Evolutionary conservation across 2,113 vertebrate species (phyloP).

Genomic region (Nansenia antarctica): DNA sequence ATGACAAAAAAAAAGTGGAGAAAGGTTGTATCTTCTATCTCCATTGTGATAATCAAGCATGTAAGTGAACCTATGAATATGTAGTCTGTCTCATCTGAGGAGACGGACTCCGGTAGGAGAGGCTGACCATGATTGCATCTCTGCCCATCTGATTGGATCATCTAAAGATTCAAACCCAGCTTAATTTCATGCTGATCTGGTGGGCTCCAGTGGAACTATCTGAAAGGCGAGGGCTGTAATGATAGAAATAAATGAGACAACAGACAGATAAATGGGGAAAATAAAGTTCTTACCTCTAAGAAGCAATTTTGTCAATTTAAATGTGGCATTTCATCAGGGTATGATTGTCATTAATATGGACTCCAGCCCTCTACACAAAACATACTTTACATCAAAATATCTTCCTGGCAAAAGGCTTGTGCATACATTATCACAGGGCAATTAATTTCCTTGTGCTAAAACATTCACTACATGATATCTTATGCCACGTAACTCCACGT

Average conservation of each 20-base stretch:
- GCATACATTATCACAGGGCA: not conserved
- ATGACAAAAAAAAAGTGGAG: slow-evolving; percentile 51
- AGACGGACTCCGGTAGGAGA: slow-evolving; percentile 61
- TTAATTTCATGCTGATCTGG: slow-evolving; percentile 76
- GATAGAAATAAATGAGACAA: slow-evolving; percentile 64
- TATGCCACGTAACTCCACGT: not conserved
- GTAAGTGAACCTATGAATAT: slow-evolving; percentile 74
- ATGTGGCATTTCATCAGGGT: slow-evolving; percentile 66
- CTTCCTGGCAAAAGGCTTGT: no score
- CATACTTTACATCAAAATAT: no score
- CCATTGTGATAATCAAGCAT: slow-evolving; percentile 68
- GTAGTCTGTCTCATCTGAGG: slow-evolving; percentile 71
- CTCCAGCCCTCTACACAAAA: no score
- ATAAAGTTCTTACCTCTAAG: slow-evolving; percentile 55
- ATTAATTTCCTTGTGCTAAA: not conserved
- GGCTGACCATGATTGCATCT: slow-evolving; percentile 72
- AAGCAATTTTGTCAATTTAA: slow-evolving; percentile 74
- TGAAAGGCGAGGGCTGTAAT: slow-evolving; percentile 58
- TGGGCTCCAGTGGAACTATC: slow-evolving; percentile 68
- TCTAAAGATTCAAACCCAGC: slow-evolving; percentile 68
- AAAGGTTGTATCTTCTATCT: slow-evolving; percentile 59
- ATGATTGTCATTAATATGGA: no score
- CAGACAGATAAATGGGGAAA: slow-evolving; percentile 66
- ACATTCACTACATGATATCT: not conserved
- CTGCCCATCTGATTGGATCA: slow-evolving; percentile 72